phyloP scores from a whole-genome alignment of 2,113 vertebrate genomes.

The Carassius gibelio region DNA sequence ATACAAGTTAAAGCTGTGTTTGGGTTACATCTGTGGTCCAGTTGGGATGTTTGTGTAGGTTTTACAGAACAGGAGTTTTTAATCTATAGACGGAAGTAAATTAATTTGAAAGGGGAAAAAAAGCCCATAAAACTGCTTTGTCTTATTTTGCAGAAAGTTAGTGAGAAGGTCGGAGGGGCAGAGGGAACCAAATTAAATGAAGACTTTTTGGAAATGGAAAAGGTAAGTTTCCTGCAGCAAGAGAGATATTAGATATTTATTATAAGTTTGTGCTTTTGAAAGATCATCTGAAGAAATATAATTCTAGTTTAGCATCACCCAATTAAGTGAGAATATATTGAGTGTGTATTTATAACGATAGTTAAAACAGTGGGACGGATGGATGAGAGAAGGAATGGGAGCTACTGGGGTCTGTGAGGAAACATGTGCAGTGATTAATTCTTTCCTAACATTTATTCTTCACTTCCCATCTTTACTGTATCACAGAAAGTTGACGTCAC shows the following conservation, averaged over 20 bases:
- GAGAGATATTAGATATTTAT: not conserved
- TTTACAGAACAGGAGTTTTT: not conserved
- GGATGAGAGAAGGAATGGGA: not conserved
- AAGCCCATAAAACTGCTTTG: not conserved
- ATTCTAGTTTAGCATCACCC: not conserved
- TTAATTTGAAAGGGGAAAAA: too few relatives aligned
- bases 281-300: not conserved
- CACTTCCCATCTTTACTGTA: not conserved
- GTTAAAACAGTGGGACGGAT: not conserved
- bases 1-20: not conserved
- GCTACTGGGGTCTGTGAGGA: not conserved
- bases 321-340: not conserved
- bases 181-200: slow-evolving; percentile 88
- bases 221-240: slow-evolving; percentile 72
- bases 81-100: not conserved
- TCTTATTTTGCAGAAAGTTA: slow-evolving; percentile 80
- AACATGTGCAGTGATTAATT: not conserved
- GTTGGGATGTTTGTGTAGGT: not conserved
- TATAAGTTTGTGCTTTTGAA: not conserved
- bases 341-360: not conserved
- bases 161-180: slow-evolving; percentile 88
- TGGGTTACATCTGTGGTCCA: not conserved
- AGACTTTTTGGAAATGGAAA: slow-evolving; percentile 89
- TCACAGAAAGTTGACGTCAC: slow-evolving; percentile 93
- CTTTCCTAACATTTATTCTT: too few relatives aligned